Conservation (phyloP, 92 coral and sea anemone genomes). For the Parazoanthus atlanticus region DNA sequence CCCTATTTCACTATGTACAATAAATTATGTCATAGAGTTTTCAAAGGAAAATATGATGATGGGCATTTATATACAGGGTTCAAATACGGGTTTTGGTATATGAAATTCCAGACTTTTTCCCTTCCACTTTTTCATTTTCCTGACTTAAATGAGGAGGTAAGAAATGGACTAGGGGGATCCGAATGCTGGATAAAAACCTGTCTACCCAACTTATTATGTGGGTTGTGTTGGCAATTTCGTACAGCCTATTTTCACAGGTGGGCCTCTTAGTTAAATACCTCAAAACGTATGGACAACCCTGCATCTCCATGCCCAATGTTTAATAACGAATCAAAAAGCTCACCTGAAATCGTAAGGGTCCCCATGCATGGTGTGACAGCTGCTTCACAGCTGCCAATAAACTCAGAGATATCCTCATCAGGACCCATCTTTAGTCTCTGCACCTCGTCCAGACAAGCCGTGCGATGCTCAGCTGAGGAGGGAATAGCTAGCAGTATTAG, state of each 20-base stretch:
- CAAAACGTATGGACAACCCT: not conserved
- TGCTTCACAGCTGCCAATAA: slow-evolving; percentile 40
- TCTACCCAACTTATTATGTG: too few species aligned
- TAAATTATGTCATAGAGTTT: too few species aligned
- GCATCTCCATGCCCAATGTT: not conserved
- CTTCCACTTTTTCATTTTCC: not conserved
- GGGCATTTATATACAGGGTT: too few species aligned
- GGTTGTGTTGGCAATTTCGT: too few species aligned
- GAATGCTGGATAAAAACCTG: too few species aligned
- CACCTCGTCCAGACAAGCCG: slow-evolving; percentile 91
- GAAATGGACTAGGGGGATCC: too few species aligned
- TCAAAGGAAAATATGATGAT: too few species aligned
- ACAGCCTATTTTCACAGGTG: too few species aligned
- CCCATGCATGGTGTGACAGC: slow-evolving; percentile 71
- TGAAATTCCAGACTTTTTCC: not conserved
- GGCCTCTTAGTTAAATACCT: too few species aligned
- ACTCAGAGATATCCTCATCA: slow-evolving; percentile 52
- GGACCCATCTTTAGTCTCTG: slow-evolving; percentile 72
- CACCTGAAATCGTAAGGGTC: slow-evolving; percentile 79
- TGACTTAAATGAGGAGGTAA: too few species aligned
- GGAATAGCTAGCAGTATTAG: not conserved
- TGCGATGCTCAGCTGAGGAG: slow-evolving; percentile 85
- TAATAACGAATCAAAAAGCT: not conserved
- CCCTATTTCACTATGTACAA: too few species aligned
- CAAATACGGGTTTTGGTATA: not conserved